Evolutionary conservation across 2,113 vertebrate genomes (phyloP).

Genomic region (Erpornis zantholeuca): DNA sequence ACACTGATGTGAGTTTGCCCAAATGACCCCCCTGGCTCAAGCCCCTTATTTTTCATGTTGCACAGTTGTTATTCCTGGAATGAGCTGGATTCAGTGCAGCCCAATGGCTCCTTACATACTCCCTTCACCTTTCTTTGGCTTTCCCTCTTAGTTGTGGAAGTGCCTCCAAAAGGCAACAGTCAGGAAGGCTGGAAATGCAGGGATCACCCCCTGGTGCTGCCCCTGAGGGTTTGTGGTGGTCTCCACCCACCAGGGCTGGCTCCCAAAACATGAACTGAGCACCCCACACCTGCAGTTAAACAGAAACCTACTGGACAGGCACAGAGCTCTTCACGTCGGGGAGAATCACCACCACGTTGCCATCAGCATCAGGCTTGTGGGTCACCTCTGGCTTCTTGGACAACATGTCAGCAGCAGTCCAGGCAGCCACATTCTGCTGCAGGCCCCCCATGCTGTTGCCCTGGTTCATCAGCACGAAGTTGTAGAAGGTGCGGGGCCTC

Average conservation of each 20-base stretch:
- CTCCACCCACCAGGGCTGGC: not conserved
- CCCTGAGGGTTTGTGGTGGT: not conserved
- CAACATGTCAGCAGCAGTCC: conserved; percentile 85
- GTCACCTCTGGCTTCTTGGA: conserved; percentile 86
- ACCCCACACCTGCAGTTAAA: not conserved
- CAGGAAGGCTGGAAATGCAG: not conserved
- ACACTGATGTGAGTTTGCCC: not conserved
- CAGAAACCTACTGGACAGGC: conserved; percentile 81
- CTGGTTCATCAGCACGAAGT: conserved; percentile 86
- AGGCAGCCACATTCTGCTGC: conserved; percentile 85
- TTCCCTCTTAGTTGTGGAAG: not conserved
- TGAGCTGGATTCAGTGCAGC: not conserved
- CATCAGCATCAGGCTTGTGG: conserved; percentile 82
- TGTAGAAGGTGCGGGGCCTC: conserved; percentile 88
- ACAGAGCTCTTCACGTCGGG: conserved; percentile 81
- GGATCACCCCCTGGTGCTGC: not conserved
- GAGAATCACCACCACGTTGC: conserved; percentile 83
- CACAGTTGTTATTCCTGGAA: not conserved
- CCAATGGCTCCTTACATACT: not conserved
- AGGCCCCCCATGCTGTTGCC: conserved; percentile 85
- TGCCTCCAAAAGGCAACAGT: not conserved
- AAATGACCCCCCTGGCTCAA: not conserved
- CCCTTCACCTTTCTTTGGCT: not conserved
- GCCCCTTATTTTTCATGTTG: not conserved
- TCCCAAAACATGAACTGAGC: not conserved